These are phyloP conservation scores for Columbina picui DNA, from an alignment of 2,113 vertebrate genomes.

Conservation along the genomic window DNA sequence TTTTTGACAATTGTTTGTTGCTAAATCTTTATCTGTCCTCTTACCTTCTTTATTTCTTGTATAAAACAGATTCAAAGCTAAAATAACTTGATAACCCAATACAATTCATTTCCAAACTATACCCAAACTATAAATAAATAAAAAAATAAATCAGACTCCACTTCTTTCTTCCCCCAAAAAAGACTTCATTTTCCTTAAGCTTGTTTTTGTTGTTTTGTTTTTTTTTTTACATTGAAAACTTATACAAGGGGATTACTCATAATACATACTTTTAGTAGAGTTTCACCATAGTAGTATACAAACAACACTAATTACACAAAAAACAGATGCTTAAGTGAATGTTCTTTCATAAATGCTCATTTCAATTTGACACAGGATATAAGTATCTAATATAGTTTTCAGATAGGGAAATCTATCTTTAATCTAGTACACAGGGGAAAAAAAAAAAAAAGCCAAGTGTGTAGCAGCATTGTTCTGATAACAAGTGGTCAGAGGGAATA, in stretches of 20 bases:
- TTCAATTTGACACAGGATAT: background rate
- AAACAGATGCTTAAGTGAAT: conserved; percentile 13
- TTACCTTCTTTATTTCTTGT: background rate
- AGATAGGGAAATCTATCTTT: background rate
- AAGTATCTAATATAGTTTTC: background rate
- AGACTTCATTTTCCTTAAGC: background rate
- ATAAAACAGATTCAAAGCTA: background rate
- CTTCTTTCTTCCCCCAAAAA: background rate
- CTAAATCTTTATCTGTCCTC: background rate
- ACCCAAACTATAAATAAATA: background rate
- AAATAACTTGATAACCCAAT: background rate
- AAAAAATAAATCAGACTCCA: background rate
- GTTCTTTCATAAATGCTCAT: background rate
- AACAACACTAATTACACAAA: conserved; percentile 3
- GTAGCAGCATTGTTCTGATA: background rate
- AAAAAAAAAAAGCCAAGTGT: background rate
- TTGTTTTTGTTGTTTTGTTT: background rate
- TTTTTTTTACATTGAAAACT: background rate
- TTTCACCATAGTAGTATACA: background rate
- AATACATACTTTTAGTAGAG: background rate
- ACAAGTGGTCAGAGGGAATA: background rate
- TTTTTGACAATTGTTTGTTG: background rate
- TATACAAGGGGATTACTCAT: background rate
- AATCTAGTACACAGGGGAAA: background rate
- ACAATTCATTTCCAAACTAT: background rate